phyloP scores from a whole-genome alignment of 64 coral and sea anemone genomes.

The Montipora cactus region DNA sequence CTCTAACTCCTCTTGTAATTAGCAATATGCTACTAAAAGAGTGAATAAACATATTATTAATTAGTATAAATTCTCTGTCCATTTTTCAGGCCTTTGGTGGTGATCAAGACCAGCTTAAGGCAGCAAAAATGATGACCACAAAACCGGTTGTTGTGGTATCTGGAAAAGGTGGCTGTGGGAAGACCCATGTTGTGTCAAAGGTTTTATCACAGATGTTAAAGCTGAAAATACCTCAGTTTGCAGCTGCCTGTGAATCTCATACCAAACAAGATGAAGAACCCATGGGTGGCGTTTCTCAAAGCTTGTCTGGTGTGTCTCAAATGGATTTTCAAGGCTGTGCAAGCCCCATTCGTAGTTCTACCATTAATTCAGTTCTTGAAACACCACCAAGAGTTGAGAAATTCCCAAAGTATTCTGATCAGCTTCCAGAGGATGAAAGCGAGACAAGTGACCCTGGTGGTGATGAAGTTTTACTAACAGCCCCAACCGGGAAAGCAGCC shows the following conservation, averaged over 20 bases:
- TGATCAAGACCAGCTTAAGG: conserved; percentile 62
- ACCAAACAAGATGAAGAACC: neutral
- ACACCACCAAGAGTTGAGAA: too few species aligned
- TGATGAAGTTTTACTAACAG: too few species aligned
- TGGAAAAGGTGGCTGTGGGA: conserved; percentile 73
- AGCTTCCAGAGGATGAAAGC: too few species aligned
- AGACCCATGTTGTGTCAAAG: conserved; percentile 63
- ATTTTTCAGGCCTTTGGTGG: conserved; percentile 56
- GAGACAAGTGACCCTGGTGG: too few species aligned
- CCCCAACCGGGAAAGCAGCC: too few species aligned
- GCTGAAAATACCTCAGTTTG: neutral
- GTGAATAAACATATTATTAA: too few species aligned
- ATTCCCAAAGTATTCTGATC: too few species aligned
- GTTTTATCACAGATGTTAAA: conserved; percentile 22
- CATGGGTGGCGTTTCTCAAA: neutral
- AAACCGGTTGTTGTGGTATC: conserved; percentile 66
- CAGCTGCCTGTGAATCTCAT: neutral
- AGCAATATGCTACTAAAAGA: too few species aligned
- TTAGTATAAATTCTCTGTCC: neutral
- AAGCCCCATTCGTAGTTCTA: neutral
- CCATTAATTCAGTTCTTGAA: too few species aligned
- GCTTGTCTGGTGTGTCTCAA: too few species aligned
- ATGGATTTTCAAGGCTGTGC: conserved; percentile 7
- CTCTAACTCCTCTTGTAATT: too few species aligned
- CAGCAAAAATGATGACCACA: conserved; percentile 49